Evolutionary conservation across 1,140 invertebrate species (phyloP).

Genomic region (Drosophila parvula): DNA sequence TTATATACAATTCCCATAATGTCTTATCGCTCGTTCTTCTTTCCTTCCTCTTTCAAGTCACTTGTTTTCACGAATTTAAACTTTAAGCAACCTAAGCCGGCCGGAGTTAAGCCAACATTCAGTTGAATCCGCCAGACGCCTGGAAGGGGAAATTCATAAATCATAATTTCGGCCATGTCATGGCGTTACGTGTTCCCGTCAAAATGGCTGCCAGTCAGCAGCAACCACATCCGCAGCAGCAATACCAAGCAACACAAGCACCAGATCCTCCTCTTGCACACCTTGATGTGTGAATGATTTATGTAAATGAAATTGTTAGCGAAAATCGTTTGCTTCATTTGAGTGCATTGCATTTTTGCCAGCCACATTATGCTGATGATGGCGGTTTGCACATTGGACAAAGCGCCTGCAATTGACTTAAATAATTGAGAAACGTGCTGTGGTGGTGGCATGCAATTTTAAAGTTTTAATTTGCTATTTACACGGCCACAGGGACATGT

Average conservation of each 20-base stretch:
- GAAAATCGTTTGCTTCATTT: slow-evolving; percentile 47
- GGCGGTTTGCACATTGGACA: slow-evolving; percentile 5
- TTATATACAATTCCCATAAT: no score
- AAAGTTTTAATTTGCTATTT: slow-evolving; percentile 65
- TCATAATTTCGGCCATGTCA: slow-evolving; percentile 71
- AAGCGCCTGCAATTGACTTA: slow-evolving; percentile 37
- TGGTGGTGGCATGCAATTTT: slow-evolving; percentile 52
- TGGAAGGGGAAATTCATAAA: slow-evolving; percentile 51
- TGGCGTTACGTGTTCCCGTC: slow-evolving; percentile 63
- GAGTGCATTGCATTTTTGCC: slow-evolving; percentile 33
- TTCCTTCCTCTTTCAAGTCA: neutral
- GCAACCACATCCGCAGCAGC: slow-evolving; percentile 6
- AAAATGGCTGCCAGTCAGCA: slow-evolving; percentile 45
- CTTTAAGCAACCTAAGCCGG: neutral
- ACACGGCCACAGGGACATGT: slow-evolving; percentile 1
- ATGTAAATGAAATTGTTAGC: slow-evolving; percentile 70
- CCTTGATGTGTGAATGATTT: slow-evolving; percentile 71
- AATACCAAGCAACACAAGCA: slow-evolving; percentile 8
- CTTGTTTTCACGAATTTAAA: neutral
- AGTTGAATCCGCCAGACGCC: slow-evolving; percentile 8
- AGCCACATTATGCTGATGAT: slow-evolving; percentile 33
- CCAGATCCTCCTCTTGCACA: slow-evolving; percentile 23
- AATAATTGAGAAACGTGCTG: slow-evolving; percentile 58
- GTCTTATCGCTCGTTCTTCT: no score
- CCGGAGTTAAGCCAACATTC: slow-evolving; percentile 13